Evolutionary conservation across 2,113 vertebrate genomes (phyloP).

Genomic region (Scartelaos histophorus): DNA sequence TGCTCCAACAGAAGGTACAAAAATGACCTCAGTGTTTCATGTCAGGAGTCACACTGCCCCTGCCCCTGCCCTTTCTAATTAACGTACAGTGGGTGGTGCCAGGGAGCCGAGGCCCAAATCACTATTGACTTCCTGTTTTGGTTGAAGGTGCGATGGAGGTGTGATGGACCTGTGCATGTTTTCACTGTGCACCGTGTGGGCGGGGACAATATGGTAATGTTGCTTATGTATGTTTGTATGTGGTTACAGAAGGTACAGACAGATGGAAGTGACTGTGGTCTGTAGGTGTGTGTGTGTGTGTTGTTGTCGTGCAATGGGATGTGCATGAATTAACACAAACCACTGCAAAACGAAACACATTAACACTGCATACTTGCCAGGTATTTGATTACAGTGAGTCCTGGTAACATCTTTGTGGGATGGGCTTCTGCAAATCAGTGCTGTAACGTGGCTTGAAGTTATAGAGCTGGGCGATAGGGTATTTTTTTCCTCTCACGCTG

Average conservation of each 20-base stretch:
- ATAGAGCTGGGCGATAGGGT: no score
- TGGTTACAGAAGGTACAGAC: not conserved
- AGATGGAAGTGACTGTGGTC: constrained; percentile 5
- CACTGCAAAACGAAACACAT: not conserved
- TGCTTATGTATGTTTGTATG: not conserved
- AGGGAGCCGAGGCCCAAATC: constrained; percentile 43
- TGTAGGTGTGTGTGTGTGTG: not conserved
- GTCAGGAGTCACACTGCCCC: constrained; percentile 23
- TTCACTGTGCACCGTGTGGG: constrained; percentile 2
- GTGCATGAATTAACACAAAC: not conserved
- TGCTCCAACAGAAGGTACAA: constrained; percentile 40
- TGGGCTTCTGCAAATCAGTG: not conserved
- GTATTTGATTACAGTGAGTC: not conserved
- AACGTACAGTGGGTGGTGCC: constrained; percentile 37
- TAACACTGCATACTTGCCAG: not conserved
- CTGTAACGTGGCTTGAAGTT: not conserved
- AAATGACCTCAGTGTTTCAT: constrained; percentile 66
- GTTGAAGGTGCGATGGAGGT: not conserved
- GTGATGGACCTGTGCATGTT: constrained; percentile 3
- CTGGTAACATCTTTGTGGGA: not conserved
- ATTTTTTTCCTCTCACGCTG: no score
- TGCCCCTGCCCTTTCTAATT: constrained; percentile 24
- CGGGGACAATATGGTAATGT: constrained; percentile 2
- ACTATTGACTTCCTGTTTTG: constrained; percentile 38
- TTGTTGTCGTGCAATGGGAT: not conserved